Evolutionary conservation across 35 echinoderm and acorn worm species (phyloP).

Genomic region (Hemicentrotus pulcherrimus): DNA sequence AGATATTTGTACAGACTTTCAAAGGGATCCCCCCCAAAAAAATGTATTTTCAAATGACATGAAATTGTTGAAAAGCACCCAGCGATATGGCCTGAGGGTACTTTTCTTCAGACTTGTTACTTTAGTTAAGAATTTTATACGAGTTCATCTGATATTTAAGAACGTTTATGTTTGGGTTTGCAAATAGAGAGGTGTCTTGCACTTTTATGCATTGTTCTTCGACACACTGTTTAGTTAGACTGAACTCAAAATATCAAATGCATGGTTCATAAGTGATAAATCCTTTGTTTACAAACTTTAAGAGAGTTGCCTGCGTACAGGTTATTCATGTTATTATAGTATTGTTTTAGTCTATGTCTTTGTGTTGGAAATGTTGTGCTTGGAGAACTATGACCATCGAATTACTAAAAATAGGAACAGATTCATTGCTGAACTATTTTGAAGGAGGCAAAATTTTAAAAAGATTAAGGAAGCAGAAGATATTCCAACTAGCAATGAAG

Average conservation of each 20-base stretch:
- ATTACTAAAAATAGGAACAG: no score
- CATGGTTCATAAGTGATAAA: not conserved
- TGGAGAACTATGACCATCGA: not conserved
- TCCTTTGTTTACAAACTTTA: not conserved
- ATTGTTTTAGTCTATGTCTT: no score
- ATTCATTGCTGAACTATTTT: no score
- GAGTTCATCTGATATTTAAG: not conserved
- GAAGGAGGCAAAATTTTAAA: no score
- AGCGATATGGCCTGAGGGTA: not conserved
- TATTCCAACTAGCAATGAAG: no score
- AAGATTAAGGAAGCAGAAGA: no score
- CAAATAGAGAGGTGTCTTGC: not conserved
- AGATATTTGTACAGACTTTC: not conserved
- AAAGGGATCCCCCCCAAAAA: not conserved
- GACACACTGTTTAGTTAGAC: not conserved
- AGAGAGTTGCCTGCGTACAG: not conserved
- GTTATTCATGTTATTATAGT: not conserved
- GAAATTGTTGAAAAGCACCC: not conserved
- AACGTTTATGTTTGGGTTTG: not conserved
- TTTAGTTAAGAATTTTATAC: not conserved
- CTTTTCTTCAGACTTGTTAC: not conserved
- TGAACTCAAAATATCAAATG: not conserved
- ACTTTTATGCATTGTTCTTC: not conserved
- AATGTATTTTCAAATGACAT: not conserved
- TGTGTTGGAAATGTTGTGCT: not conserved